Evolutionary conservation across 1,140 invertebrate species (phyloP).

Genomic region (Reticulitermes speratus): DNA sequence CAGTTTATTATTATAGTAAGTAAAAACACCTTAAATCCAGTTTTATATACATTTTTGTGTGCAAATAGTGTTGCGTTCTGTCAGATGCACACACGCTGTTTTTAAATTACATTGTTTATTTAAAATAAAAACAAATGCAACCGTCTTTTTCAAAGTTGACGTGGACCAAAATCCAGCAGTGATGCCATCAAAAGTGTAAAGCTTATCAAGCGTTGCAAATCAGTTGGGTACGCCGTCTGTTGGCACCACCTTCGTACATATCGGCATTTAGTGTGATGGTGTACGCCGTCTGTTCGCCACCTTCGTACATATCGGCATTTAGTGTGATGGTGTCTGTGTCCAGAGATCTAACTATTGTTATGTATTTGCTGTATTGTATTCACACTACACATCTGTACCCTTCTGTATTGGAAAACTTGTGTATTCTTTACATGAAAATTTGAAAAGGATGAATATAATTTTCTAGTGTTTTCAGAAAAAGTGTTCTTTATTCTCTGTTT

Average conservation of each 20-base stretch:
- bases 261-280: neutral
- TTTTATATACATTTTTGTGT: constrained; percentile 26
- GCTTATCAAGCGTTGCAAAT: neutral
- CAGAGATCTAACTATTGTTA: neutral
- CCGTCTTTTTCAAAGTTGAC: constrained; percentile 18
- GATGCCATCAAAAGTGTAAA: neutral
- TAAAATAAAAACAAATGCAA: constrained; percentile 3
- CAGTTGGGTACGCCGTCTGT: neutral
- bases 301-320: neutral
- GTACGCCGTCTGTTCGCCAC: neutral
- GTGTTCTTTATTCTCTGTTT: neutral
- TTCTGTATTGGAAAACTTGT: constrained; percentile 3
- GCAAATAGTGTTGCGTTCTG: neutral
- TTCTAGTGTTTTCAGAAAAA: constrained; percentile 22
- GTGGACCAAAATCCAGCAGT: neutral
- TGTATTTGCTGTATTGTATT: constrained; percentile 4
- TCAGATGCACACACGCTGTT: neutral
- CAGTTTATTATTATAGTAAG: constrained; percentile 21
- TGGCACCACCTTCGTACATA: neutral
- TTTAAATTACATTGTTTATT: constrained; percentile 16
- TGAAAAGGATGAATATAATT: constrained; percentile 31
- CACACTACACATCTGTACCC: neutral
- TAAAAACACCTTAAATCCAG: constrained; percentile 24
- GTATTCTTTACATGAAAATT: constrained; percentile 21
- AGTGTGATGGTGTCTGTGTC: neutral